Base-by-base conservation (phyloP, 2,888 invertebrate species). In the Allophyes oxyacanthae region DNA sequence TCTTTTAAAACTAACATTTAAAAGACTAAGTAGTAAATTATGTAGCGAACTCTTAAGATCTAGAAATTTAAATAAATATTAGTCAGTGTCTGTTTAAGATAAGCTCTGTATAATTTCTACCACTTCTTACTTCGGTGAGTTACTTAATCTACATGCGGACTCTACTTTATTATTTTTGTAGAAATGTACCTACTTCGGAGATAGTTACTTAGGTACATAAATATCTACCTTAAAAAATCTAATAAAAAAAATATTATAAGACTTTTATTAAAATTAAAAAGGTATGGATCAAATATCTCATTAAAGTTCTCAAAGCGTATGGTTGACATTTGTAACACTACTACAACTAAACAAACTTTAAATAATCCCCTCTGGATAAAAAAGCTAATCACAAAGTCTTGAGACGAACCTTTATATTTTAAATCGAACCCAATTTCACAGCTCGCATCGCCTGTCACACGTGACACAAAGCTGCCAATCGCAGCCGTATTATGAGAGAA, bases 361-460 rank as follows among this genome's bases (percentile, higher is more conserved):
- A 86, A 84, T 92, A 92, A 92, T 91, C 90, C 87, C 71, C 64
- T 64, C 64, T 71, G 57, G 82, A 88, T n/a, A 87, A 88, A 91
- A 88, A 84, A 78, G 81, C 72, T 85, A 88, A 88, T 87, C 87
- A 83, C 82, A 86, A 74, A 80, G 82, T 90, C 89, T 91, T 87
- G 86, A 91, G 90, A 88, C 82, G 83, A 76, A 82, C 88, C 84
- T 91, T 92, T 91, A 92, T 89, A 89, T 82, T 87, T 90, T 87
- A 88, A 91, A 92, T 90, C 86, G 89, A 90, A 89, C 89, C 88
- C 93, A 89, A 94, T 93, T 94, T 92, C 91, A 93, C 90, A 90
- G 89, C 92, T 92, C 91, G 85, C 89, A 91, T 87, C 87, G 90
- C 91, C 91, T 92, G 94, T 94, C 94, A 94, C 85, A 87, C 60